phyloP scores from a whole-genome alignment of 1,140 invertebrate species.

The Meloidogyne hapla region DNA sequence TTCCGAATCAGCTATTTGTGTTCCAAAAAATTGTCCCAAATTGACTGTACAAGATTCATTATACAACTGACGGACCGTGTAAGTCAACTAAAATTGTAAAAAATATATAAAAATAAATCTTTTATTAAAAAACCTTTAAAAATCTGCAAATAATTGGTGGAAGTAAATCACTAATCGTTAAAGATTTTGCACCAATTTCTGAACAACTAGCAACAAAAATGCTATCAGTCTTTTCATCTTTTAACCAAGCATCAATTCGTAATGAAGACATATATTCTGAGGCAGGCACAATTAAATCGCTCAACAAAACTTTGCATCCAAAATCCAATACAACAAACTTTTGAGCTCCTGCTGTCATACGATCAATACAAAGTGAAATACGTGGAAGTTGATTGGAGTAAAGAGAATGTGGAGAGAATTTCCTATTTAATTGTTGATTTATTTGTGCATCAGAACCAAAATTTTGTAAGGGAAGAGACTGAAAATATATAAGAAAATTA shows the following conservation, averaged over 20 bases:
- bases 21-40: constrained; percentile 19
- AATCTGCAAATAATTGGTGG: constrained; percentile 7
- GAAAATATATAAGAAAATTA: too few species aligned
- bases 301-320: constrained; percentile 78
- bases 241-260: constrained; percentile 29
- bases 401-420: neutral
- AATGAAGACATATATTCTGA: constrained; percentile 39
- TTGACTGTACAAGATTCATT: constrained; percentile 8
- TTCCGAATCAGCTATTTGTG: neutral
- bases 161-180: constrained; percentile 23
- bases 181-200: constrained; percentile 35
- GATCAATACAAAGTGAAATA: constrained; percentile 2
- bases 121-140: constrained; percentile 2
- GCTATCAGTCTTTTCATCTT: constrained; percentile 27
- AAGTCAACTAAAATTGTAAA: constrained; percentile 21
- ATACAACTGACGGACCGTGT: constrained; percentile 26
- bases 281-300: constrained; percentile 81
- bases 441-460: neutral
- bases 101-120: constrained; percentile 15
- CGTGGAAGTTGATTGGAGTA: constrained; percentile 9
- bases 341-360: constrained; percentile 27
- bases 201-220: constrained; percentile 21
- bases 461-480: too few species aligned
- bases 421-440: neutral
- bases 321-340: constrained; percentile 77